Percentiles rank a stretch among this genome's conserved stretches.
Evolutionary conservation across 2,888 invertebrate species (phyloP).

Genomic region (Pterostichus niger): DNA sequence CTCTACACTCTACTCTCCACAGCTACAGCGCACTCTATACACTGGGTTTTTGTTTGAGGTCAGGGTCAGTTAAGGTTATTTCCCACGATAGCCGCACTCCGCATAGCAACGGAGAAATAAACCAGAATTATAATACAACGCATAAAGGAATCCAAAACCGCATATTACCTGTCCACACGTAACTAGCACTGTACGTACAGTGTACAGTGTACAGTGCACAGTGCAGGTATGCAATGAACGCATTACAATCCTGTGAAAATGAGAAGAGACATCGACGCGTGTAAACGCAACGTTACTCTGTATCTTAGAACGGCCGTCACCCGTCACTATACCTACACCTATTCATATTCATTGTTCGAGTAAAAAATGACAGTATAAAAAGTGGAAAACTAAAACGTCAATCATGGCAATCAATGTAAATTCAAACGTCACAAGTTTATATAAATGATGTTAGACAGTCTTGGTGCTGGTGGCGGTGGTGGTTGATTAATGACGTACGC

Average conservation of each 20-base stretch:
- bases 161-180: conserved; percentile 49
- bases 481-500: conserved; percentile 64
- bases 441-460: conserved; percentile 76
- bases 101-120: conserved; percentile 76
- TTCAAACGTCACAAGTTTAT: conserved; percentile 77
- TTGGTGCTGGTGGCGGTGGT: conserved; percentile 12
- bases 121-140: conserved; percentile 74
- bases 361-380: conserved; percentile 70
- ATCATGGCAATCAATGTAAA: conserved; percentile 76
- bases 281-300: conserved; percentile 24
- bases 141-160: conserved; percentile 69
- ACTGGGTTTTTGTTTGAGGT: conserved; percentile 74
- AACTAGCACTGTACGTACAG: conserved; percentile 3
- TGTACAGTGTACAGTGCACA: background rate
- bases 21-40: conserved; percentile 60
- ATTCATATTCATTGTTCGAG: conserved; percentile 52
- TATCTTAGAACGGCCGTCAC: background rate
- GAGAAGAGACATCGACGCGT: conserved; percentile 50
- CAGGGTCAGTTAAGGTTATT: conserved; percentile 79
- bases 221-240: background rate
- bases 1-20: conserved; percentile 17
- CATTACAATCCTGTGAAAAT: no score
- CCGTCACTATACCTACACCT: conserved; percentile 1
- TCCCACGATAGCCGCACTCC: conserved; percentile 77
- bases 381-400: conserved; percentile 72